A percentile compares a stretch with the other conserved stretches of the same genome.
phyloP scores from a whole-genome alignment of 2,888 invertebrate genomes.

The Conomelus anceps region DNA sequence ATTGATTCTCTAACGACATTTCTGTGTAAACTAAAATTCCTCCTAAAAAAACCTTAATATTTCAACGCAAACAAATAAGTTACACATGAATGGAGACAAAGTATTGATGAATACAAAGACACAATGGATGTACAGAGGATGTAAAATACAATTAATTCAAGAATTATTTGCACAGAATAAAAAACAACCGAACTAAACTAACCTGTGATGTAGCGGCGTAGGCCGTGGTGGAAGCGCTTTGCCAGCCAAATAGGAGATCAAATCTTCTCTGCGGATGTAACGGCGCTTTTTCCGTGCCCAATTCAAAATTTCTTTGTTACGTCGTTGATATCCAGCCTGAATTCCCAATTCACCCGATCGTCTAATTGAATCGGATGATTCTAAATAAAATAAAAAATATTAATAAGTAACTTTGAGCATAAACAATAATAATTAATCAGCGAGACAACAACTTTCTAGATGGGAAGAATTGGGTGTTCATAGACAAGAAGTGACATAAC shows the following conservation, averaged over 20 bases:
- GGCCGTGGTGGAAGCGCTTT: constrained; percentile 56
- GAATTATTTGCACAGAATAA: too few relatives aligned
- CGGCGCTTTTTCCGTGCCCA: constrained; percentile 66
- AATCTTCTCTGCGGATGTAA: constrained; percentile 66
- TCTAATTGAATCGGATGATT: constrained; percentile 63
- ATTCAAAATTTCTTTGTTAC: constrained; percentile 65
- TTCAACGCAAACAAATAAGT: too few relatives aligned
- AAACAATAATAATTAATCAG: neutral
- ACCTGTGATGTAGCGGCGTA: constrained; percentile 45
- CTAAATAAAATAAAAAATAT: constrained; percentile 42
- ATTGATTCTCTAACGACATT: too few relatives aligned
- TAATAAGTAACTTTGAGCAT: neutral
- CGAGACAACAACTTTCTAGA: neutral
- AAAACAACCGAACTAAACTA: constrained; percentile 16
- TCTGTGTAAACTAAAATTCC: too few relatives aligned
- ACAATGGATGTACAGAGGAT: too few relatives aligned
- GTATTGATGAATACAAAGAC: too few relatives aligned
- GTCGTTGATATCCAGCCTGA: constrained; percentile 64
- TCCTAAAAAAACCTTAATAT: too few relatives aligned
- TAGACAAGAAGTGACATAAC: neutral
- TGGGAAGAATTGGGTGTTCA: too few relatives aligned
- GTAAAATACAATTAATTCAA: too few relatives aligned
- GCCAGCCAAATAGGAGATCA: constrained; percentile 68
- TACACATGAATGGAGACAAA: too few relatives aligned
- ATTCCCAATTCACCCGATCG: constrained; percentile 61